phyloP scores from a whole-genome alignment of 2,113 vertebrate species.

The Rhinichthys klamathensis region DNA sequence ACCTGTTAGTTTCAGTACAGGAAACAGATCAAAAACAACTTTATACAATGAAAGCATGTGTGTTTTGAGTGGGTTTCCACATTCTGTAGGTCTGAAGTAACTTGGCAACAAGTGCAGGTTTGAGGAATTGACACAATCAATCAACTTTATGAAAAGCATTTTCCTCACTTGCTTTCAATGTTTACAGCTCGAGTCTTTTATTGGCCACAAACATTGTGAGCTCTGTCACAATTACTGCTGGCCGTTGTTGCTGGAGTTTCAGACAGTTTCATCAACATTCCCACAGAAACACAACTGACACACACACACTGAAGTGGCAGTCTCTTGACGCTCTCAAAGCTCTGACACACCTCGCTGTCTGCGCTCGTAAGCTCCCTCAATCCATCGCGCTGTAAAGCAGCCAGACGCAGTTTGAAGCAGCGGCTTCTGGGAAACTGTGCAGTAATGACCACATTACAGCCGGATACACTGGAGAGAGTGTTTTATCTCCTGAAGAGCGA shows the following conservation, averaged over 20 bases:
- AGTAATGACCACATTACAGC: constrained; percentile 51
- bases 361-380: constrained; percentile 35
- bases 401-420: constrained; percentile 53
- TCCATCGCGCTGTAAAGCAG: constrained; percentile 35
- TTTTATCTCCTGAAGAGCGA: constrained; percentile 44
- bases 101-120: background rate
- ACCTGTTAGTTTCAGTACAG: constrained; percentile 5
- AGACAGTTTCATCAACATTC: constrained; percentile 15
- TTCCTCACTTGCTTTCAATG: constrained; percentile 6
- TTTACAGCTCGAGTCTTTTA: background rate
- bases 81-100: background rate
- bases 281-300: constrained; percentile 26
- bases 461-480: constrained; percentile 40
- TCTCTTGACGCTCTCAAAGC: constrained; percentile 30
- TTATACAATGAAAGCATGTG: background rate
- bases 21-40: background rate
- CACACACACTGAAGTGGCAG: constrained; percentile 28
- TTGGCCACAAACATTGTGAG: background rate
- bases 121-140: constrained; percentile 1
- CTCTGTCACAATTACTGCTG: constrained; percentile 60
- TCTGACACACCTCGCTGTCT: constrained; percentile 36
- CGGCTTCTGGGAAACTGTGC: constrained; percentile 46
- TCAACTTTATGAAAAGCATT: constrained; percentile 21
- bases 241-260: background rate
- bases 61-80: constrained; percentile 13